Conservation (phyloP, 2,888 invertebrate species). For the Punctoribates punctum region DNA sequence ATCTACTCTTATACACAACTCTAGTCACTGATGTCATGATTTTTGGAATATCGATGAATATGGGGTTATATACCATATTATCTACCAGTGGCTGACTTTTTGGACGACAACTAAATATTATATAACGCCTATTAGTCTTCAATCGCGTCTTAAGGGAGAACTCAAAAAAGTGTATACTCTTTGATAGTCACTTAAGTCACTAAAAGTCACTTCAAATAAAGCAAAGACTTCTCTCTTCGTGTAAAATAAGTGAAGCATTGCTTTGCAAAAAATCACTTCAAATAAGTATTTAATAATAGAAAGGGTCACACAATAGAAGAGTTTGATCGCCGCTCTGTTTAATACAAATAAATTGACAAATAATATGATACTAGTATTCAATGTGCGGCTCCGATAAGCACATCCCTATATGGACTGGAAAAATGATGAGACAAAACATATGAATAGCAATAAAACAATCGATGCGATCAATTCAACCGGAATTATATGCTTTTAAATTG, state of each 20-base stretch:
- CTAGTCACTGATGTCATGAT: not conserved
- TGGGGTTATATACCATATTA: not conserved
- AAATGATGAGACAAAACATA: no score
- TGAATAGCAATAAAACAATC: no score
- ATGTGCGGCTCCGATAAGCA: no score
- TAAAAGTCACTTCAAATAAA: constrained; percentile 27
- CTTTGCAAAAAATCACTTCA: not conserved
- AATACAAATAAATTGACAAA: no score
- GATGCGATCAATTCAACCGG: no score
- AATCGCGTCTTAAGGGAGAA: not conserved
- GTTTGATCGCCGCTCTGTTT: no score
- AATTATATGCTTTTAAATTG: no score
- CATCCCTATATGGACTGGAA: no score
- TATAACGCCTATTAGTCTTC: constrained; percentile 13
- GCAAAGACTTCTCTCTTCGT: not conserved
- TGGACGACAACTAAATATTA: not conserved
- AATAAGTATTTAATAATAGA: constrained; percentile 25
- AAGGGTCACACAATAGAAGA: not conserved
- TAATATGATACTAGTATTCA: no score
- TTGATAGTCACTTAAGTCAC: constrained; percentile 1
- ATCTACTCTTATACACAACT: constrained; percentile 1
- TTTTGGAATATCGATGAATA: constrained; percentile 26
- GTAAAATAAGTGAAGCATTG: constrained; percentile 21
- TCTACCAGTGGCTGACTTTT: not conserved
- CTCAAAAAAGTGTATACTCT: constrained; percentile 6